Percentiles rank a stretch among this genome's conserved stretches.
These are phyloP conservation scores for Epinotia brunnichana DNA, from an alignment of 2,888 invertebrate genomes.

Conservation along the genomic window DNA sequence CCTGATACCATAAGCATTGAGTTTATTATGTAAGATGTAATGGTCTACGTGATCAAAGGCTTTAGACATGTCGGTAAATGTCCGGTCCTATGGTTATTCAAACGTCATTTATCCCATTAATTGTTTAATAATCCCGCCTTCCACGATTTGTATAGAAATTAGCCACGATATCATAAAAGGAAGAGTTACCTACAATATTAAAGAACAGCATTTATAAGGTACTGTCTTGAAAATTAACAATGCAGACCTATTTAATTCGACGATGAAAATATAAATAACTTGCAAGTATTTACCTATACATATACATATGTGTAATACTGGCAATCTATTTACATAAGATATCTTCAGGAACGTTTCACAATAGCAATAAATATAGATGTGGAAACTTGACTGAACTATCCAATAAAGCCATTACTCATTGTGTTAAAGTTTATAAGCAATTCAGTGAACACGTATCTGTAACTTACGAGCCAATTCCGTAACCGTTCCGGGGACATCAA, in stretches of 20 bases:
- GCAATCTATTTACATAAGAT: not conserved
- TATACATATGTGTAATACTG: not conserved
- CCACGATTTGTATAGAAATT: not conserved
- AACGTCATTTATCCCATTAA: conserved; percentile 2
- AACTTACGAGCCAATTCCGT: conserved; percentile 9
- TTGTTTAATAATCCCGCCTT: conserved; percentile 1
- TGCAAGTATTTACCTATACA: not conserved
- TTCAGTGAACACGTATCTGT: conserved; percentile 6
- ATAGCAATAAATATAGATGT: not conserved
- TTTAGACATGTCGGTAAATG: too few relatives aligned
- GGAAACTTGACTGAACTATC: conserved; percentile 20
- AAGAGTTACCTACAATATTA: not conserved
- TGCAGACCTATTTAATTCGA: not conserved
- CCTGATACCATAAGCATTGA: too few relatives aligned
- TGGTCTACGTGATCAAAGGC: too few relatives aligned
- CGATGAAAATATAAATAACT: not conserved
- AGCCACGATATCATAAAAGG: not conserved
- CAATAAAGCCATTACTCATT: conserved; percentile 17
- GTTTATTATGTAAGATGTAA: too few relatives aligned
- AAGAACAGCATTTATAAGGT: not conserved
- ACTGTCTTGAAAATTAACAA: not conserved
- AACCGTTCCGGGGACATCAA: conserved; percentile 8
- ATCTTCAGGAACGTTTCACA: not conserved
- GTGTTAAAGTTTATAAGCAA: conserved; percentile 8
- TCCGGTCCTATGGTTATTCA: conserved; percentile 1